phyloP scores from a whole-genome alignment of 2,797 vertebrate genomes.

The Enteromius radiatus region DNA sequence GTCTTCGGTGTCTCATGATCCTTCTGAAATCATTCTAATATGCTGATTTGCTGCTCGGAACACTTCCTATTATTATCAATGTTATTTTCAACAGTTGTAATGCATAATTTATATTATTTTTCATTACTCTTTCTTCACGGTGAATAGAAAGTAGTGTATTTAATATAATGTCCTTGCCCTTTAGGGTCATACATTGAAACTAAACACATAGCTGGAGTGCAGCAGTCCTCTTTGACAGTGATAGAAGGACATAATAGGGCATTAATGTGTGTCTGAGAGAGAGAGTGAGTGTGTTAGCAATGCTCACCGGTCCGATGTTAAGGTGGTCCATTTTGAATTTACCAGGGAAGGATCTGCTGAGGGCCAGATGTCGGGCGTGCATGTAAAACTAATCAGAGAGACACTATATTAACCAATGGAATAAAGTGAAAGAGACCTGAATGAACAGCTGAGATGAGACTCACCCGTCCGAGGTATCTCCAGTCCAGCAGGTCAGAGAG shows the following conservation, averaged over 20 bases:
- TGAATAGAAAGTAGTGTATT: background rate
- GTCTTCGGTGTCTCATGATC: background rate
- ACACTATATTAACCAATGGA: background rate
- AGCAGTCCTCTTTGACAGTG: background rate
- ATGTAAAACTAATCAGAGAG: conserved; percentile 85
- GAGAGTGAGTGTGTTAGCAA: background rate
- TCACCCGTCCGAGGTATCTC: conserved; percentile 92
- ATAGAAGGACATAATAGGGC: background rate
- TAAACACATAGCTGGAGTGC: background rate
- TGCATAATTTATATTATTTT: background rate
- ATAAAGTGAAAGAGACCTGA: background rate
- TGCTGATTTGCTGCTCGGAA: background rate
- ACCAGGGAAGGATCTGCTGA: conserved; percentile 91
- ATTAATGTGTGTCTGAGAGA: background rate
- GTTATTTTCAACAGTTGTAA: background rate
- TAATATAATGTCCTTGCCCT: background rate
- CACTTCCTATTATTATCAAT: background rate
- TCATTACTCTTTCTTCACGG: background rate
- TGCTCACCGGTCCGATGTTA: conserved; percentile 54
- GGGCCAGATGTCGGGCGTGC: conserved; percentile 88
- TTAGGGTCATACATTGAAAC: background rate
- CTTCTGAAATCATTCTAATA: background rate
- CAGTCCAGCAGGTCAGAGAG: conserved; percentile 95
- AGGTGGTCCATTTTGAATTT: conserved; percentile 85
- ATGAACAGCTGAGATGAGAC: conserved; percentile 44